Conservation (phyloP, 2,888 invertebrate genomes). For the Galerucella calmariensis region DNA sequence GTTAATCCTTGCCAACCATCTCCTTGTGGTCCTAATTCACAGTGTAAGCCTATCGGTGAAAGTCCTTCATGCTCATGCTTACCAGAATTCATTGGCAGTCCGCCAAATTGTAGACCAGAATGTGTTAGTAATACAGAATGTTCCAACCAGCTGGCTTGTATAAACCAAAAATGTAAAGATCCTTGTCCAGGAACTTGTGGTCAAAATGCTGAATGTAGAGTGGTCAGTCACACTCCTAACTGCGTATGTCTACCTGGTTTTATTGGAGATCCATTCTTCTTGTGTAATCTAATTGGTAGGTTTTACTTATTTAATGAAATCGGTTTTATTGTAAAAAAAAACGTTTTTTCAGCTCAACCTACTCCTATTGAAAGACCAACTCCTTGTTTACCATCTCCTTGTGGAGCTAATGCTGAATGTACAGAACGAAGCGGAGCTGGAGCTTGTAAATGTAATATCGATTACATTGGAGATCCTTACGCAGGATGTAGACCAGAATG, state of each 20-base stretch:
- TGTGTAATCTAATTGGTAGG: slow-evolving; percentile 58
- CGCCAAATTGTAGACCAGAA: slow-evolving; percentile 80
- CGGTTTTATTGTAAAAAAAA: neutral
- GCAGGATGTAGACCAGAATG: slow-evolving; percentile 84
- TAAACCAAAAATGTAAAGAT: slow-evolving; percentile 62
- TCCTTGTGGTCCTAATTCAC: slow-evolving; percentile 82
- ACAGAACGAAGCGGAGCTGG: slow-evolving; percentile 69
- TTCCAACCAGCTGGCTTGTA: slow-evolving; percentile 64
- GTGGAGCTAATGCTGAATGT: slow-evolving; percentile 80
- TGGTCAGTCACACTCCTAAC: slow-evolving; percentile 77
- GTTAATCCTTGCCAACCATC: slow-evolving; percentile 74
- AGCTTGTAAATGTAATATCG: slow-evolving; percentile 76
- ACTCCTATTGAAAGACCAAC: slow-evolving; percentile 62
- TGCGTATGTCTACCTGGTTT: slow-evolving; percentile 69
- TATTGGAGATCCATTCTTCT: slow-evolving; percentile 81
- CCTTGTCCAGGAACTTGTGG: slow-evolving; percentile 70
- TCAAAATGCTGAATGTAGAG: slow-evolving; percentile 66
- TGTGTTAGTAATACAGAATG: slow-evolving; percentile 80
- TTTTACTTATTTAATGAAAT: slow-evolving; percentile 10
- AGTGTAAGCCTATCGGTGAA: slow-evolving; percentile 68
- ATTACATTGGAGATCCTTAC: slow-evolving; percentile 83
- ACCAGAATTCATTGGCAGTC: slow-evolving; percentile 75
- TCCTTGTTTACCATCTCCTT: slow-evolving; percentile 80
- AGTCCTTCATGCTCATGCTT: slow-evolving; percentile 80
- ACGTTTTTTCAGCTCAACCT: slow-evolving; percentile 50